Conservation (phyloP, 2,888 invertebrate species). For the Mermis nigrescens region DNA sequence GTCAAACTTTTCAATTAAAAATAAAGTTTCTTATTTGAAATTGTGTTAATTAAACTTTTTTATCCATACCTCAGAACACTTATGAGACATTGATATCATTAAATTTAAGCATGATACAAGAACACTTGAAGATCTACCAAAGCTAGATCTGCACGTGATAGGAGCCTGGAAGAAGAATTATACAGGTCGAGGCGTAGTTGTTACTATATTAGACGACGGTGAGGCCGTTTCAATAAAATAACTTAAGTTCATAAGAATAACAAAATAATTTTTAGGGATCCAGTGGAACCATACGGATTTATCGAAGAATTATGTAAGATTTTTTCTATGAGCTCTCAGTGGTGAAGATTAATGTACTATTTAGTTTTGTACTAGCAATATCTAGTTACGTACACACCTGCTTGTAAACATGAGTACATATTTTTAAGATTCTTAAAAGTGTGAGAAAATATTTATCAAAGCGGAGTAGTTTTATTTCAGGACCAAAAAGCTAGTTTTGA, state of each 20-base stretch:
- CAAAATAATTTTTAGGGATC: slow-evolving; percentile 19
- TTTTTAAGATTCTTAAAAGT: too few species aligned
- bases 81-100: neutral
- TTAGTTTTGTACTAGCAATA: too few species aligned
- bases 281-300: slow-evolving; percentile 36
- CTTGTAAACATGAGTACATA: too few species aligned
- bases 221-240: neutral
- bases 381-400: too few species aligned
- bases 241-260: neutral
- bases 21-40: too few species aligned
- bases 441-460: neutral
- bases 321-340: neutral
- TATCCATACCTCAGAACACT: neutral
- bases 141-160: slow-evolving; percentile 79
- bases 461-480: slow-evolving; percentile 23
- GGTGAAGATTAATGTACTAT: too few species aligned
- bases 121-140: slow-evolving; percentile 4
- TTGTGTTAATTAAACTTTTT: too few species aligned
- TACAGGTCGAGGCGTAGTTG: slow-evolving; percentile 79
- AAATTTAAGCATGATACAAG: slow-evolving; percentile 12
- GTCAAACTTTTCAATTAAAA: too few species aligned
- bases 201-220: slow-evolving; percentile 89
- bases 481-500: slow-evolving; percentile 35
- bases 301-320: slow-evolving; percentile 33
- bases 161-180: slow-evolving; percentile 83